Conservation (phyloP, 2,888 invertebrate genomes). For the Melieria picta region DNA sequence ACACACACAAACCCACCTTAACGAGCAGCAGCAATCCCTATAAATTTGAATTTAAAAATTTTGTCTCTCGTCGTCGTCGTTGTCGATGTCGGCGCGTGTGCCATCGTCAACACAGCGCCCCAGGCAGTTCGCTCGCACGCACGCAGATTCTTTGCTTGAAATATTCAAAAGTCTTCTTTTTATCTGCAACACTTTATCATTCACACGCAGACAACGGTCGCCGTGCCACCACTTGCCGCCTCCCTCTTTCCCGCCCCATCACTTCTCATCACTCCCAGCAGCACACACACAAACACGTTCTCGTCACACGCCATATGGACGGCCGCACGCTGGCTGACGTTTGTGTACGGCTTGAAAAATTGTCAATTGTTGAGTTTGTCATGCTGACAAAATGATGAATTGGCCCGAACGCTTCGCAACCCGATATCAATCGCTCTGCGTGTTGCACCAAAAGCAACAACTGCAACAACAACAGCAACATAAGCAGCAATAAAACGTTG, state of each 20-base stretch:
- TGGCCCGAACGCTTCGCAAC: slow-evolving; percentile 24
- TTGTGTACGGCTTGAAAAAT: slow-evolving; percentile 40
- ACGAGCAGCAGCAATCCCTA: too few species aligned
- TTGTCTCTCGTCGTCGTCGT: slow-evolving; percentile 20
- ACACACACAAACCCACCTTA: too few species aligned
- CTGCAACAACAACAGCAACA: not conserved
- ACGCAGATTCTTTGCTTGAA: slow-evolving; percentile 8
- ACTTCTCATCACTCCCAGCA: not conserved
- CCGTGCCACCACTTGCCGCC: too few species aligned
- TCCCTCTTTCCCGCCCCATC: not conserved
- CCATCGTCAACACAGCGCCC: not conserved
- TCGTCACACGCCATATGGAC: not conserved
- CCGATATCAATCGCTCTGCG: not conserved
- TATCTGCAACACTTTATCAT: slow-evolving; percentile 32
- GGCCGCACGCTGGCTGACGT: not conserved
- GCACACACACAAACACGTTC: slow-evolving; percentile 4
- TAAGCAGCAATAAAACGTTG: too few species aligned
- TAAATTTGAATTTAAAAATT: too few species aligned
- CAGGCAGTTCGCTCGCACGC: not conserved
- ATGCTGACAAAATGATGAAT: slow-evolving; percentile 48
- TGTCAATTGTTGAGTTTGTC: slow-evolving; percentile 48
- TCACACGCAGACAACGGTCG: slow-evolving; percentile 1
- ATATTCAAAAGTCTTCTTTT: slow-evolving; percentile 30
- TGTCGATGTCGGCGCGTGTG: not conserved
- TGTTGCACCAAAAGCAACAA: not conserved